Evolutionary conservation across 2,888 invertebrate genomes (phyloP).

Genomic region (Pseudolycoriella hygida): DNA sequence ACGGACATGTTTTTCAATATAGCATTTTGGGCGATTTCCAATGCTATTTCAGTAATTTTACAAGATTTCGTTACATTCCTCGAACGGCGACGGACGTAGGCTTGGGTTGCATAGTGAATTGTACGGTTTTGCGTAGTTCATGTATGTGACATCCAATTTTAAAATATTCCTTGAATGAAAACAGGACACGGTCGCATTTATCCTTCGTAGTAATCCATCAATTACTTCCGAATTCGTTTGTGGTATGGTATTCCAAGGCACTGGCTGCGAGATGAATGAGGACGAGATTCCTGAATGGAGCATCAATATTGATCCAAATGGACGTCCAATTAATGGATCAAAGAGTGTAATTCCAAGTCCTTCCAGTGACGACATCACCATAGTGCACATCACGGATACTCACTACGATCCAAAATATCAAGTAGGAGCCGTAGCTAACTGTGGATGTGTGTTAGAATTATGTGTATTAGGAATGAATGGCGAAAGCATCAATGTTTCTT

Average conservation of each 20-base stretch:
- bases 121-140: no score
- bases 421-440: constrained; percentile 45
- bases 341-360: constrained; percentile 17
- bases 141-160: no score
- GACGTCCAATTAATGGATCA: constrained; percentile 11
- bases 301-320: constrained; percentile 13
- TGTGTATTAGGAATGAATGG: no score
- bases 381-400: constrained; percentile 34
- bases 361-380: constrained; percentile 11
- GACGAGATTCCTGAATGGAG: constrained; percentile 16
- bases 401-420: constrained; percentile 63
- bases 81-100: no score
- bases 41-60: no score
- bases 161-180: not conserved
- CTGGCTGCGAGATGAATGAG: constrained; percentile 16
- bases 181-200: constrained; percentile 22
- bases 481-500: no score
- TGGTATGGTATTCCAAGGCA: constrained; percentile 19
- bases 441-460: constrained; percentile 40
- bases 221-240: constrained; percentile 32
- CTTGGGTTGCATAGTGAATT: no score
- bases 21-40: no score
- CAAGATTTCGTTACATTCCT: no score
- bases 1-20: no score
- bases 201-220: constrained; percentile 34